Percentiles rank a stretch among this genome's conserved stretches.
phyloP scores from a whole-genome alignment of 2,113 vertebrate species.

The Barbus barbus region DNA sequence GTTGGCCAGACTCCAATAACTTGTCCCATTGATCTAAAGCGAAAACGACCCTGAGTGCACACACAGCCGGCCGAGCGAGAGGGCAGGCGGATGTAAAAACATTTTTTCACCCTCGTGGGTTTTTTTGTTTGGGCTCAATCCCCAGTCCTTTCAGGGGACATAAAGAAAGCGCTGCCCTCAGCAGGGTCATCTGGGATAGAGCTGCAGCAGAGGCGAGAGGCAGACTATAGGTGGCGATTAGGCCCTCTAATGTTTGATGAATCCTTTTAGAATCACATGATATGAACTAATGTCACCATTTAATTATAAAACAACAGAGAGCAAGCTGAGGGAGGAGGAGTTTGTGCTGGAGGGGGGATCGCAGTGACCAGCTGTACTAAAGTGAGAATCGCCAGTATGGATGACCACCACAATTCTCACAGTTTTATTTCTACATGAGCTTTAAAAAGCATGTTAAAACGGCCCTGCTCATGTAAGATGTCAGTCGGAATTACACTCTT shows the following conservation, averaged over 20 bases:
- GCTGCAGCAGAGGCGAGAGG: constrained; percentile 76
- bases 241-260: constrained; percentile 80
- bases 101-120: constrained; percentile 82
- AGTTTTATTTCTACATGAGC: constrained; percentile 16
- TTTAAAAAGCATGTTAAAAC: background rate
- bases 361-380: constrained; percentile 68
- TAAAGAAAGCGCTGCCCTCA: constrained; percentile 90
- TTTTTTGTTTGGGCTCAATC: constrained; percentile 90
- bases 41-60: constrained; percentile 66
- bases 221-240: constrained; percentile 88
- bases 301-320: constrained; percentile 87
- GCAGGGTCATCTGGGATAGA: constrained; percentile 87
- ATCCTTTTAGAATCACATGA: constrained; percentile 87
- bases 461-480: background rate
- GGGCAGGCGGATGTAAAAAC: constrained; percentile 78
- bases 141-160: constrained; percentile 83
- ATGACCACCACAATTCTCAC: constrained; percentile 86
- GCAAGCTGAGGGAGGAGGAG: constrained; percentile 53
- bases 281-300: constrained; percentile 87
- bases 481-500: background rate
- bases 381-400: constrained; percentile 73
- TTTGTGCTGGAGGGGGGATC: constrained; percentile 27
- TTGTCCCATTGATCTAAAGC: constrained; percentile 79
- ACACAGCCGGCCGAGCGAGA: constrained; percentile 60
- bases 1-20: constrained; percentile 84